Evolutionary conservation across 1,140 invertebrate species (phyloP).

Genomic region (Pseudobourletiella spinata): DNA sequence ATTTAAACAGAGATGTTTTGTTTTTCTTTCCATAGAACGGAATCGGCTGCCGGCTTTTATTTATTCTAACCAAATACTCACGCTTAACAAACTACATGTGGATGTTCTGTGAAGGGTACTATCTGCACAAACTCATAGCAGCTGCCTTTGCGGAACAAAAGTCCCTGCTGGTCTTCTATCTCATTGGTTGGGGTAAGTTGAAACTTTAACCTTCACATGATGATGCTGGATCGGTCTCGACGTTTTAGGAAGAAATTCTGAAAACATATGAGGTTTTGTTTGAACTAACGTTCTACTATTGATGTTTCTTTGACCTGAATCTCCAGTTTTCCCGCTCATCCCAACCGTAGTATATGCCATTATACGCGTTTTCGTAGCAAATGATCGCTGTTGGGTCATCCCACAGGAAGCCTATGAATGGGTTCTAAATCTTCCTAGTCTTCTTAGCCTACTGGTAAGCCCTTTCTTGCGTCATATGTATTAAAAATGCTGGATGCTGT

Average conservation of each 20-base stretch:
- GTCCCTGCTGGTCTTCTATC: slow-evolving; percentile 44
- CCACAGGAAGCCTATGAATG: slow-evolving; percentile 44
- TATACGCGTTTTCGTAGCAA: slow-evolving; percentile 36
- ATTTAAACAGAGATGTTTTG: too few species aligned
- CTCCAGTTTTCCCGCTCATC: slow-evolving; percentile 45
- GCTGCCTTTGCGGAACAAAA: slow-evolving; percentile 48
- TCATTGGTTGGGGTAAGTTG: slow-evolving; percentile 49
- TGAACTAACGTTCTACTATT: not conserved
- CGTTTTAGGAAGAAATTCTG: too few species aligned
- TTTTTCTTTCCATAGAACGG: slow-evolving; percentile 36
- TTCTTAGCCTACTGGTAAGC: slow-evolving; percentile 47
- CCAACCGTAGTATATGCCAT: slow-evolving; percentile 42
- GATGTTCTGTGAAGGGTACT: slow-evolving; percentile 50
- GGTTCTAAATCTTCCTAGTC: slow-evolving; percentile 45
- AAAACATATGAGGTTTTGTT: too few species aligned
- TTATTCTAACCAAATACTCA: slow-evolving; percentile 46
- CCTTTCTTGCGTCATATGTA: too few species aligned
- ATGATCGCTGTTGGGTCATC: slow-evolving; percentile 44
- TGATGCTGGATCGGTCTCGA: too few species aligned
- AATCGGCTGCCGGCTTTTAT: slow-evolving; percentile 44
- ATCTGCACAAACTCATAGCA: slow-evolving; percentile 47
- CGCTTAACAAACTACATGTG: slow-evolving; percentile 52
- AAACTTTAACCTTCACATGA: too few species aligned
- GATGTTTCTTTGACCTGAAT: too few species aligned
- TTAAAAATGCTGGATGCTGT: too few species aligned